Evolutionary conservation across 2,113 vertebrate species (phyloP).

Genomic region (Nycticryphes semicollaris): DNA sequence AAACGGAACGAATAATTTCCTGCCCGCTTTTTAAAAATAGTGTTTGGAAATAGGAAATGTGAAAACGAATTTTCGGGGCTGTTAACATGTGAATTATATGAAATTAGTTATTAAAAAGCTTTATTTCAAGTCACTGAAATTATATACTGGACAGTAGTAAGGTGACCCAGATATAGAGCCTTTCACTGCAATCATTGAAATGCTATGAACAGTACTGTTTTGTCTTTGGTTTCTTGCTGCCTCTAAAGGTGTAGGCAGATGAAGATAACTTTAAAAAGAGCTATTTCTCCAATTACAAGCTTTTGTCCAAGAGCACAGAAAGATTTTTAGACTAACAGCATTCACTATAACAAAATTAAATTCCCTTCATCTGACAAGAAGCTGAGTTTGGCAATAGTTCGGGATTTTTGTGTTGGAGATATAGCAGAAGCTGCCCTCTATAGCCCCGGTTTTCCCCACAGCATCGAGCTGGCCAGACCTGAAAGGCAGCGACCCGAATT

Average conservation of each 20-base stretch:
- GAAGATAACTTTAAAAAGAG: constrained; percentile 74
- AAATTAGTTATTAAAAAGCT: constrained; percentile 58
- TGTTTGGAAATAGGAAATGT: neutral
- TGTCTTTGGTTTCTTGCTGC: constrained; percentile 70
- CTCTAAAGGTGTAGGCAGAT: constrained; percentile 75
- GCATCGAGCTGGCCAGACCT: neutral
- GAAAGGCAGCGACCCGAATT: neutral
- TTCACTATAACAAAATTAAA: constrained; percentile 76
- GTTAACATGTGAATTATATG: constrained; percentile 28
- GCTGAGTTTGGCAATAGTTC: constrained; percentile 14
- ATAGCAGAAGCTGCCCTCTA: neutral
- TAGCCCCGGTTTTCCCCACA: neutral
- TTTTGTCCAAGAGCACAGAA: constrained; percentile 75
- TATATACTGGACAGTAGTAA: constrained; percentile 61
- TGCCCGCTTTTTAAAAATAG: neutral
- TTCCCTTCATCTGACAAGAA: constrained; percentile 67
- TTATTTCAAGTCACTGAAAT: constrained; percentile 64
- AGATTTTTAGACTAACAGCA: constrained; percentile 70
- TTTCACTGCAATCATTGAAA: constrained; percentile 69
- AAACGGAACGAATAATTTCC: neutral
- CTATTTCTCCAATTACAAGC: constrained; percentile 76
- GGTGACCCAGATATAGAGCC: constrained; percentile 71
- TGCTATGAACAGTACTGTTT: constrained; percentile 73
- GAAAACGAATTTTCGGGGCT: neutral
- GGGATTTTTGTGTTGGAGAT: neutral